Evolutionary conservation across 2,888 invertebrate genomes (phyloP).

Genomic region (Muschampia plurimacula): DNA sequence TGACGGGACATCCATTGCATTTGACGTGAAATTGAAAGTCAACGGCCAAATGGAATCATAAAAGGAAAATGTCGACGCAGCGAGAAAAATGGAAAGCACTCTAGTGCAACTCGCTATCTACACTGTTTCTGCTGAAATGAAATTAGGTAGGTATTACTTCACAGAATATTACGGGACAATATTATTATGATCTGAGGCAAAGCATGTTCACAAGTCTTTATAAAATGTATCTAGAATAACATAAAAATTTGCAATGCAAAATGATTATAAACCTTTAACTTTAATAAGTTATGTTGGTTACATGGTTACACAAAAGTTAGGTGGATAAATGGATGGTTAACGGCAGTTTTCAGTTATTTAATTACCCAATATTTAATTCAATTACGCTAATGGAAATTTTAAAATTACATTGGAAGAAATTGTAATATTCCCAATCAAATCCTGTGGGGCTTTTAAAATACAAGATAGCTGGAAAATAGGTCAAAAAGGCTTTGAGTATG

Average conservation of each 20-base stretch:
- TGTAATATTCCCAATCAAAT: conserved; percentile 94
- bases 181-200: no score
- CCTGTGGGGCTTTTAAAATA: conserved; percentile 93
- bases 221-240: no score
- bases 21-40: conserved; percentile 70
- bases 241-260: no score
- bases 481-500: conserved; percentile 92
- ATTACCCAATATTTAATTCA: no score
- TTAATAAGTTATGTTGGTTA: no score
- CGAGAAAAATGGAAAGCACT: conserved; percentile 40
- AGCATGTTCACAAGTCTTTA: no score
- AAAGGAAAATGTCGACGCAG: conserved; percentile 58
- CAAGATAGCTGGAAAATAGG: conserved; percentile 89
- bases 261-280: no score
- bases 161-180: no score
- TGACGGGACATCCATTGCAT: conserved; percentile 59
- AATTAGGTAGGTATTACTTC: not conserved
- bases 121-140: conserved; percentile 15
- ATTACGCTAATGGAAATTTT: conserved; percentile 49
- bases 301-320: no score
- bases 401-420: conserved; percentile 64
- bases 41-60: conserved; percentile 62
- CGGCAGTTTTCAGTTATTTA: no score
- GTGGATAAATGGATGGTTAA: no score
- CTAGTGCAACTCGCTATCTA: conserved; percentile 24